These are phyloP conservation scores for Amitus sp. DNA, from an alignment of 2,888 invertebrate species.

Conservation along the genomic window DNA sequence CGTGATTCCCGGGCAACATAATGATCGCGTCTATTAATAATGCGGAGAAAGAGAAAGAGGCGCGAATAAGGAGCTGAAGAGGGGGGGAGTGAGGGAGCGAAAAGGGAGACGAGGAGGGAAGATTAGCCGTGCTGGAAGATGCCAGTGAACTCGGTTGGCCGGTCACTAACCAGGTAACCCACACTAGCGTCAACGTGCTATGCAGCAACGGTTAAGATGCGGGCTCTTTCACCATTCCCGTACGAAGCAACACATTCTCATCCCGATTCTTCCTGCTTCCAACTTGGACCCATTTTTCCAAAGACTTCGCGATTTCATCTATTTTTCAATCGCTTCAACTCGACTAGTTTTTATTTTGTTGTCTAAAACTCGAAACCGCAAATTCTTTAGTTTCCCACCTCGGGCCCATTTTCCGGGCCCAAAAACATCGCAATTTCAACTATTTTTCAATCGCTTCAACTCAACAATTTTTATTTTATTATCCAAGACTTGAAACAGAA, in stretches of 20 bases:
- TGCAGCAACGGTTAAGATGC: conserved; percentile 63
- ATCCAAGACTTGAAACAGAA: too few species aligned
- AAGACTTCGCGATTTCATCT: conserved; percentile 22
- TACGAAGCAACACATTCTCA: conserved; percentile 47
- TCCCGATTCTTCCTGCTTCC: conserved; percentile 29
- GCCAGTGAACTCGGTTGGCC: conserved; percentile 67
- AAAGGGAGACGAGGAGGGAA: conserved; percentile 38
- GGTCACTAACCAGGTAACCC: conserved; percentile 67
- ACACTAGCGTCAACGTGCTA: conserved; percentile 65
- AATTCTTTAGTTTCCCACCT: conserved; percentile 29
- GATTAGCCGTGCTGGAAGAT: conserved; percentile 64
- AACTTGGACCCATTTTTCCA: conserved; percentile 37
- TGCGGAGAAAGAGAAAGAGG: conserved; percentile 12
- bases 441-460: conserved; percentile 9
- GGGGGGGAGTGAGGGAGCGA: conserved; percentile 20
- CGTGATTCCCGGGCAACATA: too few species aligned
- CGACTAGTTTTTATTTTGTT: too few species aligned
- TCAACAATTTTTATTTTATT: too few species aligned
- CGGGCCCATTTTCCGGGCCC: too few species aligned
- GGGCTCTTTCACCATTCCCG: conserved; percentile 61
- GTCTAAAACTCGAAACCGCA: too few species aligned
- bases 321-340: conserved; percentile 11
- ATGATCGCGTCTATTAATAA: conserved; percentile 21
- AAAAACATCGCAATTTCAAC: conserved; percentile 21
- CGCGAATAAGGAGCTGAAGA: conserved; percentile 16